Base-by-base conservation (phyloP, 2,888 invertebrate genomes). In the Cecidostiba fungosa region DNA sequence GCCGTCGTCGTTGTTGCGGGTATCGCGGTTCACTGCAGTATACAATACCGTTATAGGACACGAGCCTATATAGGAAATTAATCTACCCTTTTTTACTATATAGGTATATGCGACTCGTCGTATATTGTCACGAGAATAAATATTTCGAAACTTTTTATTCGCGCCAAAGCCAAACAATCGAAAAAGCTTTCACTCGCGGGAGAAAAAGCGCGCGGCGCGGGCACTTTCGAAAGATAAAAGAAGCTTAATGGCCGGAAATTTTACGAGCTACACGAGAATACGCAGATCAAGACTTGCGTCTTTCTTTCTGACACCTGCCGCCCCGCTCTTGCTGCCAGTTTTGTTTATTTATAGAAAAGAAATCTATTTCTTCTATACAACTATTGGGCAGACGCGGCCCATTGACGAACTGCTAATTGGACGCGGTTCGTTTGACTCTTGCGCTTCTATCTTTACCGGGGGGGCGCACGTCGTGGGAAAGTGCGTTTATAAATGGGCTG, bases 331-430 rank as follows among this genome's bases (percentile, higher is more conserved):
- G 66, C 50, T 50, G 73, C 62, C 78, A 84, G 39, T 47, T 70
- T 47, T 36, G 10, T 29, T 39, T 84, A 84, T 84, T 84, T 79
- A 77, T 84, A 84, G 84, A 62, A 76, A 69, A 76, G 19, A 29
- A 19, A 76, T 32, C 32, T 26, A 50, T 66, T 66, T 14, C n/a
- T 54, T n/a, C 4, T 47, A 16, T n/a, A 16, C 19, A 50, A 54
- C 4, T 14, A 0, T 19, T 26, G 23, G 62, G 16, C 29, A 26
- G 36, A n/a, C 16, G 29, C n/a, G 76, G 76, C 69, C 16, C 85
- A 85, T 85, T 73, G 85, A 77, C 77, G 32, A 47, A 29, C 32
- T 47, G 81, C 81, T 85, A 85, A 85, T 85, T 85, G 80, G 77
- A 81, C 50, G 69, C 84, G 79, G 47, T 77, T 59, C 76, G 85